Percentiles rank a stretch among this genome's conserved stretches.
phyloP scores from a whole-genome alignment of 2,797 vertebrate species.

The Pipistrellus nathusii region DNA sequence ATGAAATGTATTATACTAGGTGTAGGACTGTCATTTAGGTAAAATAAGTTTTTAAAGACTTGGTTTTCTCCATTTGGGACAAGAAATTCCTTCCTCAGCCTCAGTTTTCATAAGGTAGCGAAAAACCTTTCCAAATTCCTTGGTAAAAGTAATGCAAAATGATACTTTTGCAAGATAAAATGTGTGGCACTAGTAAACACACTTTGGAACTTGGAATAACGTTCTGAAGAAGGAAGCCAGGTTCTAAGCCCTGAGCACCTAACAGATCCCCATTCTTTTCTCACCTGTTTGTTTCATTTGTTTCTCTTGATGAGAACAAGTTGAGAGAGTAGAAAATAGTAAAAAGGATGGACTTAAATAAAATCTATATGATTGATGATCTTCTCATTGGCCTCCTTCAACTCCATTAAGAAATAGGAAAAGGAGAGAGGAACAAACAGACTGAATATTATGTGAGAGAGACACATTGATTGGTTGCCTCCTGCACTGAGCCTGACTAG shows the following conservation, averaged over 20 bases:
- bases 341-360: background rate
- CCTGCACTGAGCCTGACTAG: no score
- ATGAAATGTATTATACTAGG: slow-evolving; percentile 74
- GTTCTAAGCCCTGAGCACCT: background rate
- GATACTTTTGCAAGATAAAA: slow-evolving; percentile 4
- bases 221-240: background rate
- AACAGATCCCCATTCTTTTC: background rate
- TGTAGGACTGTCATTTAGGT: slow-evolving; percentile 56
- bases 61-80: slow-evolving; percentile 66
- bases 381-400: background rate
- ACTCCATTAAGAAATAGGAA: background rate
- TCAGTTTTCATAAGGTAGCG: slow-evolving; percentile 58
- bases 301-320: background rate
- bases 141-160: slow-evolving; percentile 7
- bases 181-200: background rate
- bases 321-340: background rate
- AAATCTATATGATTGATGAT: background rate
- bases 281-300: background rate
- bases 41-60: slow-evolving; percentile 73
- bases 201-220: background rate
- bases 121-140: slow-evolving; percentile 70
- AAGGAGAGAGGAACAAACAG: background rate
- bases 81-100: slow-evolving; percentile 71
- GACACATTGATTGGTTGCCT: no score
- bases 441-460: background rate